A percentile compares a stretch with the other conserved stretches of the same genome.
These are phyloP conservation scores for Sus cebifrons DNA, from an alignment of 2,797 vertebrate genomes.

Conservation along the genomic window DNA sequence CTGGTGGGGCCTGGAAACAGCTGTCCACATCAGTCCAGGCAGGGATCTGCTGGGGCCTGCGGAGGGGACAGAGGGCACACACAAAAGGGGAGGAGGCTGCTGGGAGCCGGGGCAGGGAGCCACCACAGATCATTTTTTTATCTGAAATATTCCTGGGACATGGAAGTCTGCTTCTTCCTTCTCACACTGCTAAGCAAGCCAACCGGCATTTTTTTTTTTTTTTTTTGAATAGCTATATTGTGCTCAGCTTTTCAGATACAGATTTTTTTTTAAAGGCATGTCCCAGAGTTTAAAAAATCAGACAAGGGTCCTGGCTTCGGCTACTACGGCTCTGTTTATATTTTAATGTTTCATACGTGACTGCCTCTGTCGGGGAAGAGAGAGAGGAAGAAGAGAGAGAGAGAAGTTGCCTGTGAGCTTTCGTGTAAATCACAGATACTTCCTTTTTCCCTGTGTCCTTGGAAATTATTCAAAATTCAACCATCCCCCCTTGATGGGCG, in stretches of 20 bases:
- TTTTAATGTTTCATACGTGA: conserved; percentile 80
- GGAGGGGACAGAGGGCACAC: neutral
- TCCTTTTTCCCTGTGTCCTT: conserved; percentile 74
- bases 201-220: neutral
- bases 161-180: conserved; percentile 78
- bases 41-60: neutral
- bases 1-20: conserved; percentile 46
- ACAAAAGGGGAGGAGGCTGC: conserved; percentile 43
- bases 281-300: conserved; percentile 78
- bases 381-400: neutral
- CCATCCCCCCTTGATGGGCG: neutral
- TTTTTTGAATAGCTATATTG: conserved; percentile 48
- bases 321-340: conserved; percentile 79
- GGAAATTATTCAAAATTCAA: conserved; percentile 79
- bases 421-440: conserved; percentile 70
- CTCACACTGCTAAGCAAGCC: conserved; percentile 65
- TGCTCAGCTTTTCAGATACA: conserved; percentile 77
- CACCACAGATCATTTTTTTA: conserved; percentile 51
- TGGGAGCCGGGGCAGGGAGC: neutral
- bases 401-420: conserved; percentile 71
- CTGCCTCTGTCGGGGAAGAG: conserved; percentile 38
- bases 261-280: conserved; percentile 51
- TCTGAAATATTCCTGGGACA: conserved; percentile 65
- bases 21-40: conserved; percentile 75
- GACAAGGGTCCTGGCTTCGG: conserved; percentile 67